phyloP scores from a whole-genome alignment of 1,140 invertebrate genomes.

The Melitaea cinxia region DNA sequence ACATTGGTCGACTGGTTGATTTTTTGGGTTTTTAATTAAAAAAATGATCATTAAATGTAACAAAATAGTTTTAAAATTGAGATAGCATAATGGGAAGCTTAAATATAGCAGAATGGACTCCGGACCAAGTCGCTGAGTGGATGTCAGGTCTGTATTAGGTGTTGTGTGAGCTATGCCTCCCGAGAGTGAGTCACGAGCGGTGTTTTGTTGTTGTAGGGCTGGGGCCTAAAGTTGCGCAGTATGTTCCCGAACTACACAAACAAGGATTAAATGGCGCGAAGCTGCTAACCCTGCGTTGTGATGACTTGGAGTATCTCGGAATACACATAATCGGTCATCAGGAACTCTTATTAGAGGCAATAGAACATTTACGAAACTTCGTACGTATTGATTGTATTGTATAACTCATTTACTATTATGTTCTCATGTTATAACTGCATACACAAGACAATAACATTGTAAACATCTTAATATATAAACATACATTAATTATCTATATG shows the following conservation, averaged over 20 bases:
- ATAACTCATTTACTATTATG: neutral
- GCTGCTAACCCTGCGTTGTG: conserved; percentile 90
- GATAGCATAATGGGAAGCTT: conserved; percentile 86
- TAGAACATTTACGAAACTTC: conserved; percentile 93
- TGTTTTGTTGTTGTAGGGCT: conserved; percentile 83
- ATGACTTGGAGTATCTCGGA: conserved; percentile 93
- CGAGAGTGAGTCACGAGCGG: conserved; percentile 54
- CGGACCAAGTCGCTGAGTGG: conserved; percentile 97
- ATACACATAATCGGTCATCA: conserved; percentile 94
- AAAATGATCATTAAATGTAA: conserved; percentile 34
- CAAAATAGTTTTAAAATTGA: conserved; percentile 11
- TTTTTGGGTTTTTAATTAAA: conserved; percentile 20
- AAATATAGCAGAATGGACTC: conserved; percentile 95
- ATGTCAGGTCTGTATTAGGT: conserved; percentile 85
- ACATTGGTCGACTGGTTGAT: conserved; percentile 29
- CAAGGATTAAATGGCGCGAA: conserved; percentile 91
- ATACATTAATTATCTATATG: neutral
- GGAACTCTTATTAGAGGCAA: conserved; percentile 94
- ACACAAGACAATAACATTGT: neutral
- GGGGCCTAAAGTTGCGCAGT: conserved; percentile 90
- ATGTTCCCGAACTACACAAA: conserved; percentile 91
- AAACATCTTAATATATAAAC: neutral
- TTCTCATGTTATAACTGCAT: neutral
- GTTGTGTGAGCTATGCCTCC: conserved; percentile 31
- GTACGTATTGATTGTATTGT: conserved; percentile 82